phyloP scores from a whole-genome alignment of 2,797 vertebrate species.

The Sebastes nivosus region DNA sequence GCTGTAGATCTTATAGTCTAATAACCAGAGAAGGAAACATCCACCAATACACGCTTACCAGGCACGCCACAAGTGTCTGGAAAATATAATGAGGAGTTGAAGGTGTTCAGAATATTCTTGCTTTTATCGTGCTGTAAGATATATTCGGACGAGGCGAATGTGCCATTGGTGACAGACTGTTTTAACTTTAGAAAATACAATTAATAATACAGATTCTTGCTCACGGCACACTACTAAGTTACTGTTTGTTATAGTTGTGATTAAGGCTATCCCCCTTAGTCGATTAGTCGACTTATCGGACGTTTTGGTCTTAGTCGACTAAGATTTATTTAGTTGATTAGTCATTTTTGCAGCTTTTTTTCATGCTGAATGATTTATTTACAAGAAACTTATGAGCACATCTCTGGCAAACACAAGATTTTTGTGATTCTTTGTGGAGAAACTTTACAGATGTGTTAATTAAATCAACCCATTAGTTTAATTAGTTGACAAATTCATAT shows the following conservation, averaged over 20 bases:
- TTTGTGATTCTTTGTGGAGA: too few species aligned
- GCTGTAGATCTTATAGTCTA: background rate
- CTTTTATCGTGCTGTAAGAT: background rate
- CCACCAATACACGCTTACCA: background rate
- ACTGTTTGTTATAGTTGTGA: background rate
- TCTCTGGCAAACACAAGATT: too few species aligned
- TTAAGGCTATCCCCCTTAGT: too few species aligned
- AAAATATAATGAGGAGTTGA: slow-evolving; percentile 1
- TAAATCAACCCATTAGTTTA: too few species aligned
- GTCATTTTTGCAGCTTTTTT: too few species aligned
- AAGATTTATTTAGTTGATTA: too few species aligned
- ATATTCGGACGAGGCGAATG: rapidly evolving
- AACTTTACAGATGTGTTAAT: rapidly evolving
- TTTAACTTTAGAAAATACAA: background rate
- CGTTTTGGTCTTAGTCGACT: too few species aligned
- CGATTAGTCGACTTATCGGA: too few species aligned
- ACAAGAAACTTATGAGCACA: too few species aligned
- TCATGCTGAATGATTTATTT: too few species aligned
- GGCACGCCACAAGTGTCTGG: background rate
- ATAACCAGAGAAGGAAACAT: background rate
- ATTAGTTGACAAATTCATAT: too few species aligned
- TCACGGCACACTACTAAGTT: background rate
- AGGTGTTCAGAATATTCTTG: background rate
- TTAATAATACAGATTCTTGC: background rate
- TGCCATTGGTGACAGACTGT: background rate